Base-by-base conservation (phyloP, 1,140 invertebrate species). In the Temnothorax curvispinosus region DNA sequence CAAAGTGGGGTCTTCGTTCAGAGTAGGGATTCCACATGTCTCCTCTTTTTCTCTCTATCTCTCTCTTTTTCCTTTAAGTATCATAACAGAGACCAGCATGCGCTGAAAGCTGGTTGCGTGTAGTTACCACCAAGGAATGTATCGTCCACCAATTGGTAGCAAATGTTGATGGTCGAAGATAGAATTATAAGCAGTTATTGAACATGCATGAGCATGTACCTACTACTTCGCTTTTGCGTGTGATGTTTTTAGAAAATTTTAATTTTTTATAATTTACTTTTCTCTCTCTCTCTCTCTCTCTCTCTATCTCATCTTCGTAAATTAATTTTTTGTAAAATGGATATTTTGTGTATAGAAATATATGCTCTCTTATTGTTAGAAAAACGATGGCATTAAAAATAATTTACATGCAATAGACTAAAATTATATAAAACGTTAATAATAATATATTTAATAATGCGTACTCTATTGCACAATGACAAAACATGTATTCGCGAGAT, bases 51-150 rank as follows among this genome's bases (percentile, higher is more conserved):
- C 9, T 78, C 13, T 65, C 60, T 56, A 21, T 38, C 32, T 54
- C 0, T 38, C 1, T 41, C 27, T 56, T 54, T 86, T 54, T 54
- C 72, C 72, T 35, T 82, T 60, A 8, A 54, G 56, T 60, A 62
- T n/a, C 44, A 41, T 72, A 69, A 67, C 60, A 35, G 58, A 41
- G 75, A 81, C 32, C 64, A 82, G 18, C 69, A 85, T 60, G 74
- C 85, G 81, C 62, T 85, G 71, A 89, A 74, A 91, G 90, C 87
- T 89, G 86, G 87, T 92, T 90, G 65, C 54, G 67, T 71, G 54
- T 87, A 75, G 80, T 91, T 90, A 71, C n/a, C 50, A 88, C 78
- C 35, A 65, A 78, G 72, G 69, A 85, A 85, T 85, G 47, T 44
- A 27, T 65, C 21, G 27, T 50, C 52, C 4, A 62, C 27, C 32